Base-by-base conservation (phyloP, 1,140 invertebrate genomes). In the Drepana arcuata region DNA sequence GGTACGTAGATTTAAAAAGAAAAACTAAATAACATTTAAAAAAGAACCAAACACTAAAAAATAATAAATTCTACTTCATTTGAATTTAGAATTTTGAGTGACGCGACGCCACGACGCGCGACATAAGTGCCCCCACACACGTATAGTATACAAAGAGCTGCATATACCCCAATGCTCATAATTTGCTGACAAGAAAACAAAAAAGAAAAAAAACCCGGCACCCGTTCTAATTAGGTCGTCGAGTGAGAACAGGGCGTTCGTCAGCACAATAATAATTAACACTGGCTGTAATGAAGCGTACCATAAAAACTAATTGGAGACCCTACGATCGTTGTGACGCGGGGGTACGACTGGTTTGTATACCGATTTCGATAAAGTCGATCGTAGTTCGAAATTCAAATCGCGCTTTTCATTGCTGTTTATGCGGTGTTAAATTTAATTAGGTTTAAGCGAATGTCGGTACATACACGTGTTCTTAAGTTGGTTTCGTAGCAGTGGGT, bases 271-370 rank as follows among this genome's bases (percentile, higher is more conserved):
- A 72, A 77, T 74, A 78, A 80, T 80, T 77, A 81, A 78, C 71
- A 75, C 71, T 67, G 69, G 54, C 61, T 65, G 71, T 78, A 78
- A 81, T 78, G 71, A 74, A 77, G 62, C 73, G 60, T 58, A 60
- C 55, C 58, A 68, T 77, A 81, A 81, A 75, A 78, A 81, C 77
- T 81, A 81, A 81, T 81, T 81, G 71, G 68, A 64, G 61, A 38
- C 54, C 49, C 57, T 64, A 62, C 59, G 58, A 60, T 49, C 48
- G 64, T 45, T 58, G 51, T 51, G 59, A 55, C 49, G 54, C 48
- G 48, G 41, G 53, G 50, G 45, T 43, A 41, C 7, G 43, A 48
- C 44, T 44, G 48, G 52, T 62, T 59, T 43, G n/a, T n/a, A 34
- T 39, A 51, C 28, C 40, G 47, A 56, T 41, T 51, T 35, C 42